Evolutionary conservation across 2,888 invertebrate genomes (phyloP).

Genomic region (Leptinotarsa rubiginosa): DNA sequence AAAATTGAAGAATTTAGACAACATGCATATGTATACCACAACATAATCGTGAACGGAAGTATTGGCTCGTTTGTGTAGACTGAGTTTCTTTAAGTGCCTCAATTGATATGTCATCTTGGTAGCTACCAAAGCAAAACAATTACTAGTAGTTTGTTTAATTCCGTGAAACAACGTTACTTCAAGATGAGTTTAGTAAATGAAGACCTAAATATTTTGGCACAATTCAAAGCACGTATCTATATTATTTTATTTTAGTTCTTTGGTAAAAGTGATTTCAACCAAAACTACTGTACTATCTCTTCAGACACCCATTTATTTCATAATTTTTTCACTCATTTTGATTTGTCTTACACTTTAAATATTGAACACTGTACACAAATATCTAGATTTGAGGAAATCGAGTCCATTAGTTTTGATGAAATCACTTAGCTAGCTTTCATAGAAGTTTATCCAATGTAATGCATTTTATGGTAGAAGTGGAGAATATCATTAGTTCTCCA

Average conservation of each 20-base stretch:
- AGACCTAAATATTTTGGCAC: slow-evolving; percentile 56
- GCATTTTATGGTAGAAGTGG: neutral
- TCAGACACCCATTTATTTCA: slow-evolving; percentile 14
- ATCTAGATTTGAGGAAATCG: neutral
- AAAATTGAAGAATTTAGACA: slow-evolving; percentile 56
- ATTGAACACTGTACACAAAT: too few relatives aligned
- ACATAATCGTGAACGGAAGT: slow-evolving; percentile 52
- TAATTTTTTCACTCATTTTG: neutral
- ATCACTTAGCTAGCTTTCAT: neutral
- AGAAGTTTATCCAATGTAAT: neutral
- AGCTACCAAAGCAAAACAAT: slow-evolving; percentile 49
- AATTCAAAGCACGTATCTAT: slow-evolving; percentile 64
- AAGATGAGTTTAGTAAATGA: slow-evolving; percentile 58
- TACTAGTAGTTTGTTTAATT: slow-evolving; percentile 61
- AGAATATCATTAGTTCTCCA: too few relatives aligned
- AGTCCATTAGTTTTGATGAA: neutral
- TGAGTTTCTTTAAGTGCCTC: slow-evolving; percentile 55
- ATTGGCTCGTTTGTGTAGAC: slow-evolving; percentile 55
- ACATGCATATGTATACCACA: slow-evolving; percentile 45
- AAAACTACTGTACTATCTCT: slow-evolving; percentile 24
- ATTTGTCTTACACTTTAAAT: too few relatives aligned
- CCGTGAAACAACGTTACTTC: slow-evolving; percentile 56
- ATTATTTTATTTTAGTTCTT: slow-evolving; percentile 54
- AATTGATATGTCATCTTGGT: slow-evolving; percentile 55
- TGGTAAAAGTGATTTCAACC: slow-evolving; percentile 58